Conservation (phyloP, 2,113 vertebrate species). For the Meles meles region DNA sequence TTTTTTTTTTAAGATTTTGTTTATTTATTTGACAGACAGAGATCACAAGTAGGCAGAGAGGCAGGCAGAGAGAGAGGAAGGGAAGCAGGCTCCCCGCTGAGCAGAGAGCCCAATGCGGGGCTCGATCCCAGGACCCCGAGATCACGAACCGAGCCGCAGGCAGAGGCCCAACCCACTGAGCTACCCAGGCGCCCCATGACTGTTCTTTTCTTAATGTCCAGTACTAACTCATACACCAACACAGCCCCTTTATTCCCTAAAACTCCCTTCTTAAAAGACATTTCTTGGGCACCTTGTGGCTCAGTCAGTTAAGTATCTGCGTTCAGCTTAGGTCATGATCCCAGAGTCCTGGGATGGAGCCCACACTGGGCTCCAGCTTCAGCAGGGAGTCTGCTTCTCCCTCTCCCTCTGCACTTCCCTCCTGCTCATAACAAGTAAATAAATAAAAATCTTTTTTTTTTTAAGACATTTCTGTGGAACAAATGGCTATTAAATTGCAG, state of each 20-base stretch:
- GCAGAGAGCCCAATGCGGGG: no score
- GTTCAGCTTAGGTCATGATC: background rate
- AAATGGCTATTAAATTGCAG: background rate
- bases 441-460: background rate
- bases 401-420: background rate
- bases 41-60: no score
- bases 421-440: background rate
- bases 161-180: no score
- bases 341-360: background rate
- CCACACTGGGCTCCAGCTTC: background rate
- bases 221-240: background rate
- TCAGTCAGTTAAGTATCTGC: background rate
- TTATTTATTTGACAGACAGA: no score
- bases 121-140: no score
- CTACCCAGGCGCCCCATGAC: no score
- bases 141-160: no score
- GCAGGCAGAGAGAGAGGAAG: no score
- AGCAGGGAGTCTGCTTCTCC: background rate
- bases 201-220: background rate
- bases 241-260: background rate
- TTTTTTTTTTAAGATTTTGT: no score
- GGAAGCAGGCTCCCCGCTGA: no score
- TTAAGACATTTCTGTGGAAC: background rate
- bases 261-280: background rate
- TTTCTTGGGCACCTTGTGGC: background rate